Evolutionary conservation across 1,140 invertebrate genomes (phyloP), one percentile per base, ranked within the genome.

Genomic region (Vanessa atalanta): DNA sequence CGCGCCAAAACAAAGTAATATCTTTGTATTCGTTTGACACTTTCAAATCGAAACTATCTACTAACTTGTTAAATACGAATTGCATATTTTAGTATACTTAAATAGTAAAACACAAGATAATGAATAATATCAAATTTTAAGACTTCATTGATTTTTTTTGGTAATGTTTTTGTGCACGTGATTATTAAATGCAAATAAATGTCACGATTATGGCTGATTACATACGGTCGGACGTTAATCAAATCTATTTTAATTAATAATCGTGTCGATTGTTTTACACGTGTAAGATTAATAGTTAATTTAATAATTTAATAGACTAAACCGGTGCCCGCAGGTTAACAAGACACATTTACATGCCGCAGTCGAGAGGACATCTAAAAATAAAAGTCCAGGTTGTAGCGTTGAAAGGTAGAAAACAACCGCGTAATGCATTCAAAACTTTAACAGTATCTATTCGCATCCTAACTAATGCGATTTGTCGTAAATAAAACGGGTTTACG

Each of bases 341-440:
- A 84, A 88, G 83, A 76, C 74, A 72, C 81, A 88, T 89, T 88
- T 84, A 90, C 84, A 90, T 89, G 87, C 78, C 81, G 80, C 82
- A 84, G 81, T 85, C 66, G 77, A 83, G 80, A 72, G 76, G 76
- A 80, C 81, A 79, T 85, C 87, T 90, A 87, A 88, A 90, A 90
- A 89, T 88, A 90, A 86, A 87, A 87, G 78, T 76, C 70, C 74
- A 72, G 74, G 70, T 72, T 76, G 50, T 71, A 61, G 79, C 81
- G 79, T 79, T 82, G 81, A 85, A 83, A 84, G 68, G 70, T 76
- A 79, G 70, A 79, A 75, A 76, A 77, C 68, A 72, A 63, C 66
- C 68, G 51, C 37, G 70, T 74, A 63, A 57, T 74, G 63, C 61
- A n/a, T 75, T 70, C 63, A 70, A 65, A 63, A 48, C 60, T 74